phyloP scores from a whole-genome alignment of 2,113 vertebrate genomes.

The Ondatra zibethicus region DNA sequence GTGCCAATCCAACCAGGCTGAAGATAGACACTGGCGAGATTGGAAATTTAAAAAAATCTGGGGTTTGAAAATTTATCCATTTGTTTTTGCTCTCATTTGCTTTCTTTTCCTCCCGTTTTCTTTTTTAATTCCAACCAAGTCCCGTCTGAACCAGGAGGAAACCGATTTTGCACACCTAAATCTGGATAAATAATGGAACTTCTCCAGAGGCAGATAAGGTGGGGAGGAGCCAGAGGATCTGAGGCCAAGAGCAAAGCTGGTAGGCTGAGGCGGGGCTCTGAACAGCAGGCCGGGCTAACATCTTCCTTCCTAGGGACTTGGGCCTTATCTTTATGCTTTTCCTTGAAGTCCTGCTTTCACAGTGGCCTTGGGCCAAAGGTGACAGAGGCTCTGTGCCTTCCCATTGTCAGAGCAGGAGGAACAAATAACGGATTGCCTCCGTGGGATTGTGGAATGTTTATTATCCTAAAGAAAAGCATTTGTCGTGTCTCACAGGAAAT shows the following conservation, averaged over 20 bases:
- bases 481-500: constrained; percentile 63
- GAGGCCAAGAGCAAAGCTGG: neutral
- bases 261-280: neutral
- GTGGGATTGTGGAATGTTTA: constrained; percentile 66
- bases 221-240: neutral
- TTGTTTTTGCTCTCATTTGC: constrained; percentile 47
- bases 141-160: constrained; percentile 47
- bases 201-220: neutral
- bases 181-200: constrained; percentile 40
- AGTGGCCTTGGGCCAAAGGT: constrained; percentile 38
- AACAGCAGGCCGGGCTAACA: neutral
- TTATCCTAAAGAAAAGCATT: constrained; percentile 73
- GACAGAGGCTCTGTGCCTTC: constrained; percentile 42
- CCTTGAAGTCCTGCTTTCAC: constrained; percentile 26
- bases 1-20: constrained; percentile 1
- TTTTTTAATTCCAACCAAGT: constrained; percentile 50
- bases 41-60: neutral
- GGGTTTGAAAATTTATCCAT: constrained; percentile 48
- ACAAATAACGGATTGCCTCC: constrained; percentile 62
- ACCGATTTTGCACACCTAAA: constrained; percentile 51
- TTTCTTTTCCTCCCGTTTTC: constrained; percentile 52
- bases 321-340: constrained; percentile 52
- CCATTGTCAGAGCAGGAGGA: constrained; percentile 52
- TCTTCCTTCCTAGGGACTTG: constrained; percentile 39
- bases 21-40: constrained; percentile 2